Base-by-base conservation (phyloP, 1,140 invertebrate species). In the Drosophila novamexicana region DNA sequence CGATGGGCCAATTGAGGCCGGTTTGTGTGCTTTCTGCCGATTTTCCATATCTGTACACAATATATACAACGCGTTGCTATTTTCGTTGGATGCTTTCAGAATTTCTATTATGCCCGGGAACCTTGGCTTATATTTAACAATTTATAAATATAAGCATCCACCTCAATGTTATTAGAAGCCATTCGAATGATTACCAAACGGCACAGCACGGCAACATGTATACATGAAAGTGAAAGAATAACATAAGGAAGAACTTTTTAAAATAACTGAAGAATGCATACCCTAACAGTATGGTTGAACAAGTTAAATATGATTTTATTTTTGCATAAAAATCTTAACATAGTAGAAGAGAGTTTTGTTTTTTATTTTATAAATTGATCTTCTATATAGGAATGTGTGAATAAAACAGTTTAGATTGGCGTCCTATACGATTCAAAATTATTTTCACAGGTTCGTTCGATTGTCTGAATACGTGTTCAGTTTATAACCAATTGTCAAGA, bases 11-110 rank as follows among this genome's bases (percentile, higher is more conserved):
- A 79, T 85, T 81, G 73, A 77, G 70, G 75, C 81, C 65, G 71
- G 59, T 85, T 81, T 77, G 79, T 88, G 61, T 40, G 67, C 59
- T 69, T 14, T 67, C 50, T 64, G 53, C 63, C 79, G 77, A 89
- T 88, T 86, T 86, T 86, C 84, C 83, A 86, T 88, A 88, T 88
- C 83, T 86, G 61, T 89, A 86, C 83, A 86, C 83, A 86, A 89
- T 86, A 67, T 83, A 89, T 80, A 89, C 84, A 89, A 83, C 82
- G 56, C 71, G 61, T 45, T 58, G 79, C 69, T 82, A 82, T 85
- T 85, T 85, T 81, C 34, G 77, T 69, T 36, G 49, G 57, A 66
- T 47, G 70, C 70, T 44, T 53, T 61, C 61, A 49, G 44, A 62
- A 69, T 74, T 68, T 69, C 52, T 42, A 57, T 74, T 74, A 62